Conservation (phyloP, 1,140 invertebrate species). For the Ganaspis sp. region DNA sequence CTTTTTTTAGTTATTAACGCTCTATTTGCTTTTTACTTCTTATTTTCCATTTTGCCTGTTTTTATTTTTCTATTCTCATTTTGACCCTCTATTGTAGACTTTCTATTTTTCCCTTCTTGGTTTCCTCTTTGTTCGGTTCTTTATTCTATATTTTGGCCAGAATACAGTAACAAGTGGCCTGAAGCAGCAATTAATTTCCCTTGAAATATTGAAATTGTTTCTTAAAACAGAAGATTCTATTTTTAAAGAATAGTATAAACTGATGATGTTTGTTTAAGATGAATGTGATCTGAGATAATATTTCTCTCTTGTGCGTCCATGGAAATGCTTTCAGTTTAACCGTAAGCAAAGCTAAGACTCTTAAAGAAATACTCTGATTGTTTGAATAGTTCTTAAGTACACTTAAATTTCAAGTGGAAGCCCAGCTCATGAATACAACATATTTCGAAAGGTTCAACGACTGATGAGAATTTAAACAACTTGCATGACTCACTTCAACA, state of each 20-base stretch:
- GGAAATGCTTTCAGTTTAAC: background rate
- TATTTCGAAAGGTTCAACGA: background rate
- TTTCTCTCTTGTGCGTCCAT: background rate
- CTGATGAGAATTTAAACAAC: background rate
- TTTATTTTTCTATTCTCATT: too few relatives aligned
- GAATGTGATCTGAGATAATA: slow-evolving; percentile 15
- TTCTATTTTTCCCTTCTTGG: too few relatives aligned
- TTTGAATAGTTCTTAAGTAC: slow-evolving; percentile 21
- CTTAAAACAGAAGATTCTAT: background rate
- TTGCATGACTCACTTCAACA: background rate
- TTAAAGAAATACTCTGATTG: slow-evolving; percentile 26
- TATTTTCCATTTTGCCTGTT: too few relatives aligned
- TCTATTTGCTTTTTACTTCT: too few relatives aligned
- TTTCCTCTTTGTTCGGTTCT: too few relatives aligned
- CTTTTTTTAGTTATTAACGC: too few relatives aligned
- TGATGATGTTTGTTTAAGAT: background rate
- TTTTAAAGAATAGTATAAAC: background rate
- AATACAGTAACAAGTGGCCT: too few relatives aligned
- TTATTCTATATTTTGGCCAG: too few relatives aligned
- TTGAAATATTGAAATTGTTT: background rate
- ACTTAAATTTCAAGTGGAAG: slow-evolving; percentile 23
- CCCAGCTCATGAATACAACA: background rate
- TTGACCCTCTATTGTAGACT: too few relatives aligned
- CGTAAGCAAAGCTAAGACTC: slow-evolving; percentile 12
- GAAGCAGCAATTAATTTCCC: background rate